These are phyloP conservation scores for Calvadosia cruxmelitensis DNA, from an alignment of 30 jellyfish, hydroid and myxozoan species.

Conservation along the genomic window DNA sequence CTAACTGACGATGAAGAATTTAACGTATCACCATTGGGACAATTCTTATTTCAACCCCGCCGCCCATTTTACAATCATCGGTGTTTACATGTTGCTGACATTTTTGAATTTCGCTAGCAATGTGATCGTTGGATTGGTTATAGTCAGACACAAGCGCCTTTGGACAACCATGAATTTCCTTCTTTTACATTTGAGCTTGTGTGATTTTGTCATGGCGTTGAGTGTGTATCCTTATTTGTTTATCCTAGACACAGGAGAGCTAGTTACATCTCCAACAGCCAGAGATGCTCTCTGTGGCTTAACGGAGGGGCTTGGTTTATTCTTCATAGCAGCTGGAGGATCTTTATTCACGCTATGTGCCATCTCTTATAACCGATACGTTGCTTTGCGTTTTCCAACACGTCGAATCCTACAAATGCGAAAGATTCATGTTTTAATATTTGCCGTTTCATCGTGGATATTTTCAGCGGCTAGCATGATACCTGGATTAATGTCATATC, in stretches of 20 bases:
- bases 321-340: conserved; percentile 66
- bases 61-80: conserved; percentile 17
- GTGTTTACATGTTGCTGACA: conserved; percentile 18
- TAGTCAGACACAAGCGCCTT: conserved; percentile 25
- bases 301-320: conserved; percentile 67
- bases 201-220: conserved; percentile 45
- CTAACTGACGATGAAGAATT: too few species aligned
- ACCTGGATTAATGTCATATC: conserved; percentile 62
- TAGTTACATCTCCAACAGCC: conserved; percentile 3
- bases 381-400: conserved; percentile 65
- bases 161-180: conserved; percentile 73
- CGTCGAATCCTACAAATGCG: conserved; percentile 56
- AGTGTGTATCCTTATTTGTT: conserved; percentile 49
- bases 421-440: conserved; percentile 23
- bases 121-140: conserved; percentile 46
- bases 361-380: conserved; percentile 58
- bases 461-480: conserved; percentile 36
- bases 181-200: conserved; percentile 43
- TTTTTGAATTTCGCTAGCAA: conserved; percentile 23
- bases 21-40: conserved; percentile 16
- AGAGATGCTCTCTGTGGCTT: conserved; percentile 40
- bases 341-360: conserved; percentile 78
- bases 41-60: conserved; percentile 28
- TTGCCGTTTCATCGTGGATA: conserved; percentile 45
- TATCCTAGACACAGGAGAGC: conserved; percentile 37